phyloP scores from a whole-genome alignment of 2,888 invertebrate genomes.

The Pseudanteris insignis region DNA sequence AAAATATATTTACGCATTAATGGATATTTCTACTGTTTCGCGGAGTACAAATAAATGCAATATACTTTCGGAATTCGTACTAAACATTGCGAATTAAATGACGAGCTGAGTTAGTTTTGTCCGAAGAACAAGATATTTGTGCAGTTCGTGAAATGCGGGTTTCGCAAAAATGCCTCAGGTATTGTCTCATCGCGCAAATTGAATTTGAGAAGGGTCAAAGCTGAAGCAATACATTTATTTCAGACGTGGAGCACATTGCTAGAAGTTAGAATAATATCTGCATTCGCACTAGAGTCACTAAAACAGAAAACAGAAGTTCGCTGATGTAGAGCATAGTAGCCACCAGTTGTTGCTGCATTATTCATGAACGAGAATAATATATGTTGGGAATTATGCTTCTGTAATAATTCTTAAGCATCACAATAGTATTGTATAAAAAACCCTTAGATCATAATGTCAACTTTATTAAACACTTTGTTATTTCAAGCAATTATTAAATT shows the following conservation, averaged over 20 bases:
- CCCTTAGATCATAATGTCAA: too few species aligned
- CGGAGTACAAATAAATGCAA: too few species aligned
- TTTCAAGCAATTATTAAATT: too few species aligned
- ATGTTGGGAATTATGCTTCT: constrained; percentile 56
- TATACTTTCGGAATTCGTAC: neutral
- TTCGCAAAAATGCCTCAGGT: constrained; percentile 8
- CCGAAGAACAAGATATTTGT: neutral
- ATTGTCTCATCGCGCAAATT: constrained; percentile 30
- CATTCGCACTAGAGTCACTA: constrained; percentile 35
- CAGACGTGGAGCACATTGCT: constrained; percentile 25
- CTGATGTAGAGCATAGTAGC: constrained; percentile 47
- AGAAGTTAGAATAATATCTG: constrained; percentile 47
- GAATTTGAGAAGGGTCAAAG: constrained; percentile 35
- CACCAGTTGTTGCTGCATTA: constrained; percentile 57
- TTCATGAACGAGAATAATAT: constrained; percentile 56
- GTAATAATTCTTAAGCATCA: constrained; percentile 51
- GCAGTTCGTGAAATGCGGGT: constrained; percentile 7
- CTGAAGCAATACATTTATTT: constrained; percentile 35
- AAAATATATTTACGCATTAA: neutral
- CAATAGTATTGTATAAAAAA: constrained; percentile 43
- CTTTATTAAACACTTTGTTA: too few species aligned
- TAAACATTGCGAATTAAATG: neutral
- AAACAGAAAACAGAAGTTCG: constrained; percentile 47
- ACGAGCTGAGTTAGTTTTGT: neutral
- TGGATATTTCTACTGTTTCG: neutral